These are phyloP conservation scores for Phyllostomus discolor DNA, from an alignment of 2,113 vertebrate species.

Conservation along the genomic window DNA sequence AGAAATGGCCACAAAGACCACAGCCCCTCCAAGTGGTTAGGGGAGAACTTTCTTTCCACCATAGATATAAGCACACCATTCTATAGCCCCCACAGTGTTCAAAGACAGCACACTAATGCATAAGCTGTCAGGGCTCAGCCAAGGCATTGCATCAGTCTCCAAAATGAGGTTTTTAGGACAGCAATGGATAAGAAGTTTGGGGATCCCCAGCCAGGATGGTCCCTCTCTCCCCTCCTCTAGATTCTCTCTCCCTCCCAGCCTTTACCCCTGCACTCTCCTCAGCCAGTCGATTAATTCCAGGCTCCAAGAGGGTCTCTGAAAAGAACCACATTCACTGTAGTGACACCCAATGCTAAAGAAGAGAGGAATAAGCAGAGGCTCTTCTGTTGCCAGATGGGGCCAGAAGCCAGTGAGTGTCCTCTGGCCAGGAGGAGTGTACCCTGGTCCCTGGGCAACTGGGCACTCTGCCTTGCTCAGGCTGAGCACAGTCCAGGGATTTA, in stretches of 20 bases:
- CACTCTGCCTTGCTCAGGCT: not conserved
- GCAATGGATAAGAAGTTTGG: not conserved
- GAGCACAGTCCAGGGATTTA: not conserved
- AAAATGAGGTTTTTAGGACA: conserved; percentile 11
- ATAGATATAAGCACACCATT: not conserved
- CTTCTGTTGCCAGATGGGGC: not conserved
- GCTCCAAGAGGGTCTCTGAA: not conserved
- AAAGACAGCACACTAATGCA: not conserved
- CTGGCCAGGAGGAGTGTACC: not conserved
- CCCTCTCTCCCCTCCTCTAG: not conserved
- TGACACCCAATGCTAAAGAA: not conserved
- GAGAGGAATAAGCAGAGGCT: not conserved
- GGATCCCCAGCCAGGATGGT: rapidly evolving
- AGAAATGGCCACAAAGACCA: not conserved
- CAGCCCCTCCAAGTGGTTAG: not conserved
- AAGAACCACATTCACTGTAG: rapidly evolving
- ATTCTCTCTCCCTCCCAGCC: not conserved
- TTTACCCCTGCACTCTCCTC: not conserved
- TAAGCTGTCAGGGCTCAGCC: not conserved
- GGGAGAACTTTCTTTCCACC: not conserved
- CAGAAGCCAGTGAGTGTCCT: not conserved
- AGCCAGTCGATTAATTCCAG: not conserved
- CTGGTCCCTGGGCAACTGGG: not conserved
- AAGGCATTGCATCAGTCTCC: not conserved
- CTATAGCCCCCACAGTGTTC: not conserved